Evolutionary conservation across 1,140 invertebrate genomes (phyloP).

Genomic region (Sycophila sp.): DNA sequence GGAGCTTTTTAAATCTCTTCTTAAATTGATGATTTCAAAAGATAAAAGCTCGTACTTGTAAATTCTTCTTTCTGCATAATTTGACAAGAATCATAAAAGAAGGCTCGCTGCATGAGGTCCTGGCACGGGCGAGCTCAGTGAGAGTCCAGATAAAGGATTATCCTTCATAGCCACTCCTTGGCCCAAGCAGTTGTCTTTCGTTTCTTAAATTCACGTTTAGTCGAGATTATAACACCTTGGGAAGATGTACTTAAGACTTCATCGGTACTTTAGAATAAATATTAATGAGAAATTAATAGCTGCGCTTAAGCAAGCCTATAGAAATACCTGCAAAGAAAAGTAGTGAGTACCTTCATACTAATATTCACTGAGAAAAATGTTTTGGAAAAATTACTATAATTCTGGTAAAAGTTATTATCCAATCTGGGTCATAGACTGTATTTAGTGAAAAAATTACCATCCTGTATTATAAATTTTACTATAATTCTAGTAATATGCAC

Average conservation of each 20-base stretch:
- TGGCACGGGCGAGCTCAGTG: not conserved
- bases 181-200: not conserved
- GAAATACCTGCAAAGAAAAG: too few species aligned
- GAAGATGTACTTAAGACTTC: not conserved
- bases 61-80: conserved; percentile 8
- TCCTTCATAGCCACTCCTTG: conserved; percentile 8
- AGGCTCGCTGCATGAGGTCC: not conserved
- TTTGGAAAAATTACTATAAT: too few species aligned
- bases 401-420: too few species aligned
- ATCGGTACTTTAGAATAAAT: conserved; percentile 34
- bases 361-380: too few species aligned
- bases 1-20: too few species aligned
- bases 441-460: too few species aligned
- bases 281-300: conserved; percentile 42
- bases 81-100: conserved; percentile 2
- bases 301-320: too few species aligned
- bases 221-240: conserved; percentile 6
- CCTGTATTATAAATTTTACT: too few species aligned
- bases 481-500: too few species aligned
- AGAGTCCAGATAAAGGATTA: conserved; percentile 22
- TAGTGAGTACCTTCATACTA: too few species aligned
- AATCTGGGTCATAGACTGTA: too few species aligned
- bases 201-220: not conserved
- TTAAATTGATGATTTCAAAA: not conserved
- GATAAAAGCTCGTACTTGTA: not conserved